Evolutionary conservation across 2,888 invertebrate species (phyloP).

Genomic region (Tetranychus piercei): DNA sequence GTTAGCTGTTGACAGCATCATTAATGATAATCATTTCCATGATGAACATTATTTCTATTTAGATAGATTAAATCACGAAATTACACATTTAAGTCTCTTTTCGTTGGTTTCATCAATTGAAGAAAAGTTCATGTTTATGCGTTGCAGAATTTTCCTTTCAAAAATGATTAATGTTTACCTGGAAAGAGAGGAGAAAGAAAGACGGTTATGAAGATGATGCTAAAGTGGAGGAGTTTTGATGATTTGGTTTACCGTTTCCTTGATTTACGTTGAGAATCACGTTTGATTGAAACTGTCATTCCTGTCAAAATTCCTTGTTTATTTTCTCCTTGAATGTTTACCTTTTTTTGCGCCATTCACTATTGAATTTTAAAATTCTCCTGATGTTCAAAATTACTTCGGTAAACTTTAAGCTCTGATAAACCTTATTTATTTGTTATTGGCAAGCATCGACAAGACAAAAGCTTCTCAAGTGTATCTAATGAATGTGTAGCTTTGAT

Average conservation of each 20-base stretch:
- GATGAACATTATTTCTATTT: no score
- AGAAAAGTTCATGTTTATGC: no score
- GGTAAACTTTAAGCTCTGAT: not conserved
- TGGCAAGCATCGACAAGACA: not conserved
- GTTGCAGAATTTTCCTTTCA: no score
- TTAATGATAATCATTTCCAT: no score
- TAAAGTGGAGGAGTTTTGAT: not conserved
- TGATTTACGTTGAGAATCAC: not conserved
- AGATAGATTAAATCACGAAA: no score
- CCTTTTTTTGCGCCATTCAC: not conserved
- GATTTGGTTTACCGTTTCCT: not conserved
- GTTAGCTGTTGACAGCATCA: no score
- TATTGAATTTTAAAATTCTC: not conserved
- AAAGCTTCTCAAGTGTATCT: not conserved
- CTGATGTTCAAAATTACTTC: not conserved
- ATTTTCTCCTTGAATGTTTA: not conserved
- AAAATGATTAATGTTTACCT: no score
- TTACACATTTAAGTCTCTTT: no score
- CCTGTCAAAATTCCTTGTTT: not conserved
- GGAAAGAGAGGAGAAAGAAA: no score
- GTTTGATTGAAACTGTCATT: not conserved
- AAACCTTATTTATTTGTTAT: not conserved
- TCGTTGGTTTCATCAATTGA: no score
- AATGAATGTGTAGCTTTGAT: not conserved
- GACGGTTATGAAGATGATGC: not conserved